These are phyloP conservation scores for Drosophila affinis DNA, from an alignment of 2,888 invertebrate genomes.

Conservation along the genomic window DNA sequence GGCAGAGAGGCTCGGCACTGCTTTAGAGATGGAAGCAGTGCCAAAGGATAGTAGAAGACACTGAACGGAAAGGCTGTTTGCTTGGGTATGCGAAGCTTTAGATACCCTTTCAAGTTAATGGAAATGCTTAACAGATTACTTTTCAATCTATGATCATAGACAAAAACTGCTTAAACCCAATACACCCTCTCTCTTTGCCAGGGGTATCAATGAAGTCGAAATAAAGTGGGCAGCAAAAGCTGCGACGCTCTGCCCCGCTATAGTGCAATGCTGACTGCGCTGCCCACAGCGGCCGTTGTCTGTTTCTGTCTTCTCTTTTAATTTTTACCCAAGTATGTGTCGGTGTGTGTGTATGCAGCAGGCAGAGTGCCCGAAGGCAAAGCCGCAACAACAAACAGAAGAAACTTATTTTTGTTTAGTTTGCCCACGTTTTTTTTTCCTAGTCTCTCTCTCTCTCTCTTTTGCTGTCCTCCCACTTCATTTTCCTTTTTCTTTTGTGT, in stretches of 20 bases:
- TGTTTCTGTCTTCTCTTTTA: conserved; percentile 44
- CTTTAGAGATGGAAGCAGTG: conserved; percentile 26
- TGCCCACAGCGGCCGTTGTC: conserved; percentile 56
- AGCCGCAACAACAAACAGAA: conserved; percentile 46
- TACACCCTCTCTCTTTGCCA: background rate
- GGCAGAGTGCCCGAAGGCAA: conserved; percentile 1
- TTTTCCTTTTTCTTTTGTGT: conserved; percentile 47
- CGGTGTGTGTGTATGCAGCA: conserved; percentile 44
- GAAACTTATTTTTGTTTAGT: conserved; percentile 71
- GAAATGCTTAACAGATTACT: no score
- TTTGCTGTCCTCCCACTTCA: conserved; percentile 29
- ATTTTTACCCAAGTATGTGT: background rate
- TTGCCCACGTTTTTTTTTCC: conserved; percentile 63
- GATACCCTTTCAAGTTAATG: background rate
- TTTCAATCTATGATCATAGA: background rate
- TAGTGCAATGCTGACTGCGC: conserved; percentile 23
- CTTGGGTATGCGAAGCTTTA: background rate
- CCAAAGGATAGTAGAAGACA: conserved; percentile 24
- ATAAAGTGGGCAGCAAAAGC: conserved; percentile 59
- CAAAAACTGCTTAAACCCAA: background rate
- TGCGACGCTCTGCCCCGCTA: conserved; percentile 13
- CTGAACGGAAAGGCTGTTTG: conserved; percentile 5
- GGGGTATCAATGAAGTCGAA: conserved; percentile 40
- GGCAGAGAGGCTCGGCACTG: conserved; percentile 15
- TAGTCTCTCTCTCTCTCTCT: conserved; percentile 38